These are phyloP conservation scores for Galerucella pusilla DNA, from an alignment of 2,888 invertebrate genomes.

Conservation along the genomic window DNA sequence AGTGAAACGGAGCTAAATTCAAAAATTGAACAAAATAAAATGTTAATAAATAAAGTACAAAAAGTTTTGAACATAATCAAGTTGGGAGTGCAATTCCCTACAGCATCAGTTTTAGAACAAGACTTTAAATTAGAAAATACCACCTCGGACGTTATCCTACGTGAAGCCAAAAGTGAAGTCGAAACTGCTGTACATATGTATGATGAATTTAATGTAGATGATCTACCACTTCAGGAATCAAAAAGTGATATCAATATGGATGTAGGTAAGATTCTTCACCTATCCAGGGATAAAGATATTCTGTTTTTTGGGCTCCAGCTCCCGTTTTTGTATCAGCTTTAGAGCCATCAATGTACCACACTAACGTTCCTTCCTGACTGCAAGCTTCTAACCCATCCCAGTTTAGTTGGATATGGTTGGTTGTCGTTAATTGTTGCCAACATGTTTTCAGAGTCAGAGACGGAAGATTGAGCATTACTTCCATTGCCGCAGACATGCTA, in stretches of 20 bases:
- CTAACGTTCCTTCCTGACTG: too few species aligned
- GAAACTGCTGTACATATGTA: conserved; percentile 2
- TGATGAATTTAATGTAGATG: background rate
- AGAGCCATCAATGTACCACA: too few species aligned
- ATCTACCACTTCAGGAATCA: background rate
- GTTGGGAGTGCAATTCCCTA: background rate
- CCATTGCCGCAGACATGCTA: too few species aligned
- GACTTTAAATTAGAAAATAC: background rate
- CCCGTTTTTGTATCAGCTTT: too few species aligned
- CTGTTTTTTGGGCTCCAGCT: too few species aligned
- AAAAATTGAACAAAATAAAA: conserved; percentile 54
- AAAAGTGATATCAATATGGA: conserved; percentile 2
- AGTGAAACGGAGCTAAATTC: conserved; percentile 17
- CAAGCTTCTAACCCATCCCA: too few species aligned
- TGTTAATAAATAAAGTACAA: conserved; percentile 52
- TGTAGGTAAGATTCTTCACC: background rate
- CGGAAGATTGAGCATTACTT: too few species aligned
- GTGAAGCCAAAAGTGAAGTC: background rate
- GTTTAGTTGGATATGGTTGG: too few species aligned
- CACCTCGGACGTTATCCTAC: background rate
- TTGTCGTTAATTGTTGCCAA: too few species aligned
- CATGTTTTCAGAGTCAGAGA: too few species aligned
- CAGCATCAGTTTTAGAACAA: background rate
- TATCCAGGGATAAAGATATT: too few species aligned
- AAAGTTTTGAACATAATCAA: conserved; percentile 52